Conservation (phyloP, 2,113 vertebrate genomes). For the Apteryx mantelli region DNA sequence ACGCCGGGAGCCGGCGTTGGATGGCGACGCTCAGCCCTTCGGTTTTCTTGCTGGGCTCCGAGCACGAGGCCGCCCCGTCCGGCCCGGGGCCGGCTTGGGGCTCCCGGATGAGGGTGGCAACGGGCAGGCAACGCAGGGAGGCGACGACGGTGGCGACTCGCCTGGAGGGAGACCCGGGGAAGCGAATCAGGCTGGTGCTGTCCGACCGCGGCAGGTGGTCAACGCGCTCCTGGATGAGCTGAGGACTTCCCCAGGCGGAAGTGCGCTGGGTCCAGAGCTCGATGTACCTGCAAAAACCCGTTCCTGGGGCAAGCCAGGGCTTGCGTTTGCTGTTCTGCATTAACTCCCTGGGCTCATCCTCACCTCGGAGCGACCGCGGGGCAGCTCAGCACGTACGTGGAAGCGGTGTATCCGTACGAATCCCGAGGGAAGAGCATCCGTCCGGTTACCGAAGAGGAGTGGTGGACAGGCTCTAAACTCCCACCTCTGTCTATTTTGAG, state of each 20-base stretch:
- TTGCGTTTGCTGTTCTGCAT: neutral
- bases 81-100: too few relatives aligned
- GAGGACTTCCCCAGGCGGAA: too few relatives aligned
- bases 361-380: neutral
- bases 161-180: neutral
- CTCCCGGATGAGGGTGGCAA: fast-evolving
- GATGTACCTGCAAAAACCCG: fast-evolving
- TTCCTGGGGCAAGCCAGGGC: neutral
- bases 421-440: fast-evolving
- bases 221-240: neutral
- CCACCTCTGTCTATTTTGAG: neutral
- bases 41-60: neutral
- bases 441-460: neutral
- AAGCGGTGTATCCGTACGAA: fast-evolving
- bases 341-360: fast-evolving
- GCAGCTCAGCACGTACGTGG: fast-evolving
- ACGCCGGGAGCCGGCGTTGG: neutral
- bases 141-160: too few relatives aligned
- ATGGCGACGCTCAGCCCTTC: neutral
- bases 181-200: neutral
- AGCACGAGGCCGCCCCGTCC: neutral
- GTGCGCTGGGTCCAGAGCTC: neutral
- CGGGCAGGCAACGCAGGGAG: neutral
- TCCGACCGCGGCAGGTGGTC: neutral
- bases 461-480: neutral